Evolutionary conservation across 2,888 invertebrate genomes (phyloP).

Genomic region (Oligia latruncula): DNA sequence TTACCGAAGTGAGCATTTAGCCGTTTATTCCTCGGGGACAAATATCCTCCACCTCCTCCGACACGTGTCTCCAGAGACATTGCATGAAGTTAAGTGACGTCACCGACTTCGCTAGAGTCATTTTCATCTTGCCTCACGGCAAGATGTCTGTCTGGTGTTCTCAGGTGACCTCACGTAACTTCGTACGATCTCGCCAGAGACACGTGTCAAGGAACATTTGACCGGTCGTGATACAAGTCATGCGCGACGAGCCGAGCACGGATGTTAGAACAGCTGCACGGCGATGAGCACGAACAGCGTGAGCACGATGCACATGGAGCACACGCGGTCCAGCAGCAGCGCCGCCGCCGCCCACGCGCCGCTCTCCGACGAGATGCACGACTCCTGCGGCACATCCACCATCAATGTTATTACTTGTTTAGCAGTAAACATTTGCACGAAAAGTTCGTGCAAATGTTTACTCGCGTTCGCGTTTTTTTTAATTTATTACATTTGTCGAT

Average conservation of each 20-base stretch:
- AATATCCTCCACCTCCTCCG: background rate
- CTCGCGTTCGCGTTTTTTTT: too few relatives aligned
- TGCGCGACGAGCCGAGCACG: background rate
- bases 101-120: background rate
- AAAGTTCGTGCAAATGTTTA: too few relatives aligned
- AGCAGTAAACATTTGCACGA: background rate
- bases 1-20: too few relatives aligned
- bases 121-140: background rate
- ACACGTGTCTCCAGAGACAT: background rate
- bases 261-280: slow-evolving; percentile 51
- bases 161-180: background rate
- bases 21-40: background rate
- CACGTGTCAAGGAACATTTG: background rate
- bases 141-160: background rate
- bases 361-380: slow-evolving; percentile 60
- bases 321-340: slow-evolving; percentile 76
- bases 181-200: background rate
- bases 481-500: background rate
- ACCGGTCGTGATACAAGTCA: background rate
- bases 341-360: slow-evolving; percentile 81
- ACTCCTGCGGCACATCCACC: slow-evolving; percentile 49
- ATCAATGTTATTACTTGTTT: background rate
- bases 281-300: slow-evolving; percentile 67
- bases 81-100: background rate
- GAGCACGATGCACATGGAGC: slow-evolving; percentile 68